Conservation (phyloP, 1,140 invertebrate species). For the Streblospio benedicti region DNA sequence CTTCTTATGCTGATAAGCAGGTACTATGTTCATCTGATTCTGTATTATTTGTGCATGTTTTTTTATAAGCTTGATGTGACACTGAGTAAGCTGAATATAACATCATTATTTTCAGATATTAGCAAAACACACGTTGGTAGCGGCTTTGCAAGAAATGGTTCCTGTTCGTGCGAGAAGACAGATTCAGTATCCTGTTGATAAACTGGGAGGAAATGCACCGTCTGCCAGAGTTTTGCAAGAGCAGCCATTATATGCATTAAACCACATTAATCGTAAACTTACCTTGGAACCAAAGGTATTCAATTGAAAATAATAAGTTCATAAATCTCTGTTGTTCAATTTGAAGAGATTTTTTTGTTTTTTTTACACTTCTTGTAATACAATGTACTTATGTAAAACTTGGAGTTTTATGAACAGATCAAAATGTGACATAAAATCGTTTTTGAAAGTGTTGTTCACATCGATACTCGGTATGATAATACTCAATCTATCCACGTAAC, state of each 20-base stretch:
- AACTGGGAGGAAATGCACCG: slow-evolving; percentile 42
- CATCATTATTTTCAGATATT: slow-evolving; percentile 25
- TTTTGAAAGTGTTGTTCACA: too few relatives aligned
- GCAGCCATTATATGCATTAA: slow-evolving; percentile 36
- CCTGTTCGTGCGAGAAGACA: slow-evolving; percentile 42
- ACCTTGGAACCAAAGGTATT: slow-evolving; percentile 44
- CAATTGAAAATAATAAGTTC: background rate
- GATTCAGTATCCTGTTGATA: slow-evolving; percentile 39
- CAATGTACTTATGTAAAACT: too few relatives aligned
- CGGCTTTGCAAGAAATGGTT: slow-evolving; percentile 40
- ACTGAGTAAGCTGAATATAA: background rate
- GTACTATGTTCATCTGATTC: slow-evolving; percentile 2
- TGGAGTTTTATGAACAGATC: too few relatives aligned
- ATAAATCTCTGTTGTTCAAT: background rate
- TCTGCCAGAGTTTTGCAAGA: slow-evolving; percentile 39
- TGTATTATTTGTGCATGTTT: background rate
- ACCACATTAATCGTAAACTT: slow-evolving; percentile 46
- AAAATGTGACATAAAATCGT: too few relatives aligned
- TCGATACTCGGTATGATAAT: too few relatives aligned
- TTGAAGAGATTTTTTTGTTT: background rate
- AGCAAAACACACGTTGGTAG: slow-evolving; percentile 38
- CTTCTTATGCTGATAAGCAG: slow-evolving; percentile 21
- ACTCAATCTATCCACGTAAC: too few relatives aligned
- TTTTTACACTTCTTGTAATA: background rate
- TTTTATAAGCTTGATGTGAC: background rate